A percentile compares a stretch with the other conserved stretches of the same genome.
Evolutionary conservation across 2,888 invertebrate genomes (phyloP).

Genomic region (Trichopoda pennipes): DNA sequence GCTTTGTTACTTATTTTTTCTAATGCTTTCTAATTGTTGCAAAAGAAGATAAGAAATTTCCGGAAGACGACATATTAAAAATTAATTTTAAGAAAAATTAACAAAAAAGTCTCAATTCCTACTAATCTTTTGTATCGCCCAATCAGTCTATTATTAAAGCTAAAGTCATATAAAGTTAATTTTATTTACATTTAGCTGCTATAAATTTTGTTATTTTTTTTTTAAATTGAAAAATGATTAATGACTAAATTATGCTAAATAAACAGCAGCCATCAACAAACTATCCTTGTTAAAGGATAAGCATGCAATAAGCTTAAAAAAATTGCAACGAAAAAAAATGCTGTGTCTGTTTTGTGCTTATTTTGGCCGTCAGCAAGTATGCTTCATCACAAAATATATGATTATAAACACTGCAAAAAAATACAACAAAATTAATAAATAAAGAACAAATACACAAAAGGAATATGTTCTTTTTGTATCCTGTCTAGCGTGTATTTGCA

Average conservation of each 20-base stretch:
- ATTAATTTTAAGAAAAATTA: neutral
- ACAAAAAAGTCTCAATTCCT: neutral
- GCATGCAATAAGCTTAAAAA: slow-evolving; percentile 20
- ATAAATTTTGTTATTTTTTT: neutral
- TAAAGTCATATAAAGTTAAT: slow-evolving; percentile 25
- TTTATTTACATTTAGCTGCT: neutral
- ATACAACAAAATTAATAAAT: slow-evolving; percentile 8
- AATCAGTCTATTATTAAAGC: slow-evolving; percentile 20
- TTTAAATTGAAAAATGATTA: slow-evolving; percentile 52
- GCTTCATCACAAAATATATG: slow-evolving; percentile 46
- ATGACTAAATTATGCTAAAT: slow-evolving; percentile 61
- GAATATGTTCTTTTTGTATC: slow-evolving; percentile 27
- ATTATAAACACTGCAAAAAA: slow-evolving; percentile 25
- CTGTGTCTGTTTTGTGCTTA: slow-evolving; percentile 51
- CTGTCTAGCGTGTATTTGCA: slow-evolving; percentile 25
- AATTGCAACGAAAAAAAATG: slow-evolving; percentile 8
- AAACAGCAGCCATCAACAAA: slow-evolving; percentile 49
- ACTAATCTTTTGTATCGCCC: neutral
- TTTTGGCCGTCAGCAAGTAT: slow-evolving; percentile 56
- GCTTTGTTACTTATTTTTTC: too few species aligned
- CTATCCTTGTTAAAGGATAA: slow-evolving; percentile 51
- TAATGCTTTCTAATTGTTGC: too few species aligned
- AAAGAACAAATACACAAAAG: slow-evolving; percentile 6
- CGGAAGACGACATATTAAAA: slow-evolving; percentile 1
- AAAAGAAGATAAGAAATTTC: too few species aligned